A percentile compares a stretch with the other conserved stretches of the same genome.
phyloP scores from a whole-genome alignment of 1,140 invertebrate genomes.

The Aleiodes sp. region DNA sequence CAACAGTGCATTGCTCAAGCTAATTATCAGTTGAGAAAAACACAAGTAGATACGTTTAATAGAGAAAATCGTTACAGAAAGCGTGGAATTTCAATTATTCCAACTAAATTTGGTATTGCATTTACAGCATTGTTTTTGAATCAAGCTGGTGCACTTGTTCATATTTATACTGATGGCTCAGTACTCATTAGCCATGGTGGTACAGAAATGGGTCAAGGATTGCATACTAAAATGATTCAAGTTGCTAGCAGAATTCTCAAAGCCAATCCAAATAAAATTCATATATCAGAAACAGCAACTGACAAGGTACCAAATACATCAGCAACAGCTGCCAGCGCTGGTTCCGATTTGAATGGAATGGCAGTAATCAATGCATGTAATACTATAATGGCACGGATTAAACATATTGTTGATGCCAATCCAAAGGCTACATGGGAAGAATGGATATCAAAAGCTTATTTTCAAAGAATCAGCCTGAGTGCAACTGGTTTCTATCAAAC shows the following conservation, averaged over 20 bases:
- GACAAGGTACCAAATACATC: slow-evolving; percentile 96
- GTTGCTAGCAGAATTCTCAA: slow-evolving; percentile 79
- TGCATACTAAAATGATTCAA: slow-evolving; percentile 96
- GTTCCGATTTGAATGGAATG: slow-evolving; percentile 95
- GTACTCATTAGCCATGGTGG: slow-evolving; percentile 92
- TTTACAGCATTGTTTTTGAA: slow-evolving; percentile 86
- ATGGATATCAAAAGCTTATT: slow-evolving; percentile 85
- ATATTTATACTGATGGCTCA: slow-evolving; percentile 91
- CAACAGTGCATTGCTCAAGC: slow-evolving; percentile 73
- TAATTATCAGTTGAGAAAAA: not conserved
- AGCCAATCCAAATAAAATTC: slow-evolving; percentile 80
- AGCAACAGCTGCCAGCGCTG: slow-evolving; percentile 89
- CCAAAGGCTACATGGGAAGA: slow-evolving; percentile 87
- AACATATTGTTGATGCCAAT: slow-evolving; percentile 80
- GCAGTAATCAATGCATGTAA: slow-evolving; percentile 90
- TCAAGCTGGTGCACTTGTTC: slow-evolving; percentile 88
- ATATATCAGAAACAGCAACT: slow-evolving; percentile 89
- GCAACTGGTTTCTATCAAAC: slow-evolving; percentile 87
- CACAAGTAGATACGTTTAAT: slow-evolving; percentile 19
- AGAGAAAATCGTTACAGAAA: slow-evolving; percentile 84
- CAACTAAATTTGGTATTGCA: slow-evolving; percentile 90
- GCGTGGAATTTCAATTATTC: slow-evolving; percentile 84
- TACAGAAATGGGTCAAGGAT: slow-evolving; percentile 96
- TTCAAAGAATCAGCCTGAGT: slow-evolving; percentile 82
- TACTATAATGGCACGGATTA: slow-evolving; percentile 78